phyloP scores from a whole-genome alignment of 64 coral and sea anemone genomes.

The Acropora tenuis region DNA sequence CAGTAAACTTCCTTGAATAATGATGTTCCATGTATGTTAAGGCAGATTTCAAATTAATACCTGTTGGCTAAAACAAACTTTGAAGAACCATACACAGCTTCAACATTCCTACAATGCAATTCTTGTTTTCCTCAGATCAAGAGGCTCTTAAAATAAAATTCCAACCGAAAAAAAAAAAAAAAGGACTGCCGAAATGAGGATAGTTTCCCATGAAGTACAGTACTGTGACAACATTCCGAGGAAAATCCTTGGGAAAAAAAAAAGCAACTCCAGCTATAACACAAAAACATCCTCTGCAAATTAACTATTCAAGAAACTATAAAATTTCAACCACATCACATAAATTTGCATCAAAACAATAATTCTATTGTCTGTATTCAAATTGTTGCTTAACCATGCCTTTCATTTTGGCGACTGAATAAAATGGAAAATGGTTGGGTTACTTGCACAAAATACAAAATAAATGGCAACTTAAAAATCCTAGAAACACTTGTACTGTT shows the following conservation, averaged over 20 bases:
- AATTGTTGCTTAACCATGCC: neutral
- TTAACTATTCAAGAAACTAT: too few species aligned
- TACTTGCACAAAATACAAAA: too few species aligned
- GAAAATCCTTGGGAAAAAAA: neutral
- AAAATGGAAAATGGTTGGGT: neutral
- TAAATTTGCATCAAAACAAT: neutral
- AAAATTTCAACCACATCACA: neutral
- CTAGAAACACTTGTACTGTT: too few species aligned
- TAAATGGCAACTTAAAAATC: too few species aligned
- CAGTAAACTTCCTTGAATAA: neutral
- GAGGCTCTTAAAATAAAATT: neutral
- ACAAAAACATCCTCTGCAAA: too few species aligned
- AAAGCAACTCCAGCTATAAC: too few species aligned
- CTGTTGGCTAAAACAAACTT: neutral
- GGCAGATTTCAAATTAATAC: neutral
- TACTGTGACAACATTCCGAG: neutral
- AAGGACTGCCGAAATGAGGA: too few species aligned
- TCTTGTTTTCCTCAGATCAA: neutral
- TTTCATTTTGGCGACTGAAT: neutral
- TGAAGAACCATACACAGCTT: neutral
- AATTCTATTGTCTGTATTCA: neutral
- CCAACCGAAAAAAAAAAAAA: neutral
- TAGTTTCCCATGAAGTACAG: too few species aligned
- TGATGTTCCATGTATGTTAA: too few species aligned
- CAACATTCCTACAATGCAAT: neutral